Conservation (phyloP, 2,113 vertebrate species). For the Thunnus thynnus region DNA sequence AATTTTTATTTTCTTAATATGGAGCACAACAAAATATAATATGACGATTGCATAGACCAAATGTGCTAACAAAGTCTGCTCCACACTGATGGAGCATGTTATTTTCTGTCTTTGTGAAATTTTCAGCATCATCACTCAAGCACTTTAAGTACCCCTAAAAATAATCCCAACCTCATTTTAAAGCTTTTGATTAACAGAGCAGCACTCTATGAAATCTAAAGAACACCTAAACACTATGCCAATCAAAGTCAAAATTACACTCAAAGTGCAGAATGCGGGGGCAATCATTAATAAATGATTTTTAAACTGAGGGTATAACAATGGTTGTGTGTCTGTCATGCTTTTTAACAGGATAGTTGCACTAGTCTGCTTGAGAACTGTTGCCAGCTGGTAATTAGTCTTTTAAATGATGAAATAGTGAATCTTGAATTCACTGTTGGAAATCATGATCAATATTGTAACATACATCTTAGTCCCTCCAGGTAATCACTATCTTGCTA, state of each 20-base stretch:
- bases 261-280: slow-evolving; percentile 8
- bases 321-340: slow-evolving; percentile 22
- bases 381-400: slow-evolving; percentile 27
- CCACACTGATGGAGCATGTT: slow-evolving; percentile 35
- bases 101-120: slow-evolving; percentile 29
- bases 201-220: slow-evolving; percentile 41
- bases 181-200: slow-evolving; percentile 46
- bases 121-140: slow-evolving; percentile 23
- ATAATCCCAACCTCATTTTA: slow-evolving; percentile 44
- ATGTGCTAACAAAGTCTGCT: slow-evolving; percentile 39
- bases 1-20: slow-evolving; percentile 25
- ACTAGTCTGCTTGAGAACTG: slow-evolving; percentile 15
- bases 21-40: slow-evolving; percentile 15
- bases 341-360: slow-evolving; percentile 13
- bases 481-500: too few relatives aligned
- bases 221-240: slow-evolving; percentile 40
- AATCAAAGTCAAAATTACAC: slow-evolving; percentile 57
- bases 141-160: slow-evolving; percentile 40
- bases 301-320: slow-evolving; percentile 17
- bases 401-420: slow-evolving; percentile 15
- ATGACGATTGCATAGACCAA: slow-evolving; percentile 33
- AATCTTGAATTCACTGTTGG: too few relatives aligned
- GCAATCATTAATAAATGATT: slow-evolving; percentile 45
- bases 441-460: not conserved
- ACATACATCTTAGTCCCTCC: not conserved